phyloP scores from a whole-genome alignment of 2,888 invertebrate species.

The Dromius quadrimaculatus region DNA sequence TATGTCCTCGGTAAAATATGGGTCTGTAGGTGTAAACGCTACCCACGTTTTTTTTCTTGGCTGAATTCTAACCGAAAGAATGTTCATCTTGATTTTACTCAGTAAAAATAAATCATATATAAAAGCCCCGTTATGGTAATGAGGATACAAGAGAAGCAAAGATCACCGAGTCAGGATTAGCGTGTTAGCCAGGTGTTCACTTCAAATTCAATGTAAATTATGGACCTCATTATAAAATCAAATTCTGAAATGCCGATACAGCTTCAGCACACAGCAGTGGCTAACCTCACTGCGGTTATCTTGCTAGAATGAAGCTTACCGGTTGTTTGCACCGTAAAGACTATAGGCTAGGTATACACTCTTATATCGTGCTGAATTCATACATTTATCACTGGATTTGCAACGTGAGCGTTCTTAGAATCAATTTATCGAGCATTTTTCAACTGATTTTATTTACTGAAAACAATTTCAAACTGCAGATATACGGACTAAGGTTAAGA shows the following conservation, averaged over 20 bases:
- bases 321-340: slow-evolving; percentile 18
- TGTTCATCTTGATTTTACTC: no score
- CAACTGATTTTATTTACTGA: no score
- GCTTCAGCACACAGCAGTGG: background rate
- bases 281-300: background rate
- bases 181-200: slow-evolving; percentile 40
- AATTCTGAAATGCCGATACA: slow-evolving; percentile 28
- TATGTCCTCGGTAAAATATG: no score
- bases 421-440: no score
- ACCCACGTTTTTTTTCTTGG: no score
- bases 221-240: slow-evolving; percentile 40
- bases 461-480: no score
- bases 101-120: slow-evolving; percentile 35
- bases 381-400: no score
- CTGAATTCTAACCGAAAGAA: no score
- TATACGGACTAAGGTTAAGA: no score
- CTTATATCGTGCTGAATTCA: no score
- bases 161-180: slow-evolving; percentile 5
- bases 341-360: slow-evolving; percentile 17
- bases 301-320: slow-evolving; percentile 17
- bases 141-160: background rate
- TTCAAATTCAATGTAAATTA: slow-evolving; percentile 42
- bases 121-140: slow-evolving; percentile 33
- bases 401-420: no score
- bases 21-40: no score